phyloP scores from a whole-genome alignment of 2,797 vertebrate species.

The Sebastes diaconus region DNA sequence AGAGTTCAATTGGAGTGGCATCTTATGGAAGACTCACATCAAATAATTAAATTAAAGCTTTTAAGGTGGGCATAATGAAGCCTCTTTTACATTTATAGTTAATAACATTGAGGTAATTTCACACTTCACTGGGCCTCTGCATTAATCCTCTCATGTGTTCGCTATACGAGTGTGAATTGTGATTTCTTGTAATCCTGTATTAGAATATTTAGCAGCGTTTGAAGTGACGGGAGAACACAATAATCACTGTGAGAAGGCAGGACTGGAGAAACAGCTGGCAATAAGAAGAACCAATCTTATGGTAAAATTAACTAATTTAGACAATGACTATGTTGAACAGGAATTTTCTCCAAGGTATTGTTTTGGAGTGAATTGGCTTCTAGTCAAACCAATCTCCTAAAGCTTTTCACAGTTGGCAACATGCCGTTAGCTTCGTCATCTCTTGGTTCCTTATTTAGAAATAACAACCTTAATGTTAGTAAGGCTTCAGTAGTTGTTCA shows the following conservation, averaged over 20 bases:
- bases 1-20: no score
- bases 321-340: neutral
- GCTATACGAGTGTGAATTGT: neutral
- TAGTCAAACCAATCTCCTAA: constrained; percentile 12
- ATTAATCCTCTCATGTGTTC: constrained; percentile 20
- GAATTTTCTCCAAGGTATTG: neutral
- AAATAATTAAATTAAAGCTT: neutral
- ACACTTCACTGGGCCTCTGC: constrained; percentile 12
- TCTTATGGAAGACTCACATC: neutral
- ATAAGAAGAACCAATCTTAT: neutral
- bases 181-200: constrained; percentile 5
- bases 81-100: constrained; percentile 7
- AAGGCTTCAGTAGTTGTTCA: neutral
- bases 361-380: neutral
- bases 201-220: constrained; percentile 27
- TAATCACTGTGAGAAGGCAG: neutral
- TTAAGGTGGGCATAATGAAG: neutral
- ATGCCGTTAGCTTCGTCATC: neutral
- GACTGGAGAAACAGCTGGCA: neutral
- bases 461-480: neutral
- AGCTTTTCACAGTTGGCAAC: neutral
- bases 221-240: neutral
- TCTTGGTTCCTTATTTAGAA: neutral
- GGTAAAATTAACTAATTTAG: neutral
- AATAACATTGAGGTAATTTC: constrained; percentile 44